These are phyloP conservation scores for Ramazzottius varieornatus DNA, from an alignment of 2,888 invertebrate species.

Conservation along the genomic window DNA sequence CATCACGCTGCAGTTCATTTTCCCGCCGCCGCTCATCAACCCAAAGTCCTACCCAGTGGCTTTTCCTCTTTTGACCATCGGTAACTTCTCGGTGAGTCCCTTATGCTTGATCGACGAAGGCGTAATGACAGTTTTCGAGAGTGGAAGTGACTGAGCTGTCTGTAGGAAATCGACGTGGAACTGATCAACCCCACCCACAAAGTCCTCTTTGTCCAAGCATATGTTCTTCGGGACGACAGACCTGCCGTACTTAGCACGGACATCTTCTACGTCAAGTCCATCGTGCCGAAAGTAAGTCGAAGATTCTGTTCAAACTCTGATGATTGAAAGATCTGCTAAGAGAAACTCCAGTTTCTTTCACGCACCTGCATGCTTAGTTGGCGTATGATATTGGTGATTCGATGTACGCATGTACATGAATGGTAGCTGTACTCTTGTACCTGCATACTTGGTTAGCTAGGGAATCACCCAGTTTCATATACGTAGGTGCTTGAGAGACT, in stretches of 20 bases:
- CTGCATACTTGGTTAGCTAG: too few relatives aligned
- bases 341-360: too few relatives aligned
- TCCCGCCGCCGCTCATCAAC: not conserved
- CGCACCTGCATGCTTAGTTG: too few relatives aligned
- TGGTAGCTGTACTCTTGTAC: too few relatives aligned
- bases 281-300: not conserved
- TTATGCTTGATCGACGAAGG: too few relatives aligned
- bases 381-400: too few relatives aligned
- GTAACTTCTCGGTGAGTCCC: not conserved
- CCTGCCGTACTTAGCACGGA: not conserved
- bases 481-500: too few relatives aligned
- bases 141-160: too few relatives aligned
- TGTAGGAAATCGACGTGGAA: not conserved
- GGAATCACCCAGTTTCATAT: too few relatives aligned
- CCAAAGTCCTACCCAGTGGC: not conserved
- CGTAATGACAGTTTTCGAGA: too few relatives aligned
- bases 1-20: not conserved
- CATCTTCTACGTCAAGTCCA: constrained; percentile 1
- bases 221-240: not conserved
- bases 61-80: not conserved
- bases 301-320: not conserved
- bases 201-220: not conserved
- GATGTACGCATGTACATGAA: too few relatives aligned
- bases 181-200: not conserved
- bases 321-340: too few relatives aligned